Base-by-base conservation (phyloP, 2,797 vertebrate species). In the Enteromius trimaculatus region DNA sequence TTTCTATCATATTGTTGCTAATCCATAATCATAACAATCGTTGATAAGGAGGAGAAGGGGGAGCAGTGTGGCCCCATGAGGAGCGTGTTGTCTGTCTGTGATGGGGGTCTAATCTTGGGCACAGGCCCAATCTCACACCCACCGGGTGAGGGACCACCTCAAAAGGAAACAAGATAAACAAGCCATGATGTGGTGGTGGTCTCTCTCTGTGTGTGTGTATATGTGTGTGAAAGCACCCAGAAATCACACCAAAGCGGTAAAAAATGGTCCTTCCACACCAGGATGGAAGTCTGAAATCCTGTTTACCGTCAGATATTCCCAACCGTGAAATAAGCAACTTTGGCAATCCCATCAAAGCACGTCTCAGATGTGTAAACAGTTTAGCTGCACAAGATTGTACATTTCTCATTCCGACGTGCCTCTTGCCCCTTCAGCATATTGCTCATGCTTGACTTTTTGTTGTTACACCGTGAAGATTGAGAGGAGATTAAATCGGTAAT, bases 281-380 rank as follows among this genome's bases (percentile, higher is more conserved):
- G 51, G 26, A 81, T 78, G 42, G 23, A 47, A 34, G 19, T 71
- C 23, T 71, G 37, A 26, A 58, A 81, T 31, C 21, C 64, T 76
- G 44, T 51, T 84, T 29, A 37, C 11, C 16, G 2, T 75, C 39
- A 62, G 37, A 75, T 78, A 60, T 86, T 82, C 85, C 74, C 83
- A 85, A 88, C 89, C 14, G 72, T 90, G 84, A 93, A 93, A 93
- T 92, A 92, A 91, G 82, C 89, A 91, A 88, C 89, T 88, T 87
- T 51, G 88, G 60, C 88, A 91, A 92, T 92, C 89, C 88, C 13
- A 89, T 93, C 85, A 90, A 85, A 84, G 86, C 89, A 87, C 26
- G 74, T 55, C 86, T 89, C 90, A 47, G 26, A 78, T 72, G 79
- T 83, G 81, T 88, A 86, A 89, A 92, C 89, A 88, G 77, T 88